These are phyloP conservation scores for Ariopsis seemanni DNA, from an alignment of 2,113 vertebrate genomes.

Conservation along the genomic window DNA sequence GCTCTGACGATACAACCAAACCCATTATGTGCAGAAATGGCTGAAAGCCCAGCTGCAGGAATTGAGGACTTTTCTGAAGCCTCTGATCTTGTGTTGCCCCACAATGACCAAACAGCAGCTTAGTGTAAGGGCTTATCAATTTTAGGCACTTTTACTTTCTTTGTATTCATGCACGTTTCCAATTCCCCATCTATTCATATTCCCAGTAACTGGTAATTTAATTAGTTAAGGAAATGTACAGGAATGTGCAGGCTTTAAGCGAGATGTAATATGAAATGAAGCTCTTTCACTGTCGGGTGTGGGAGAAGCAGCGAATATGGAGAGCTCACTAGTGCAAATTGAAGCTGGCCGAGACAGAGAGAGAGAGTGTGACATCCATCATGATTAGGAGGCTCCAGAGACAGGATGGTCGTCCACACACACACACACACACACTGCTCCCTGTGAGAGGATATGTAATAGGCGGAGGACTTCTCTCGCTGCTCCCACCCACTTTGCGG, in stretches of 20 bases:
- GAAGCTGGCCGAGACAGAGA: slow-evolving; percentile 51
- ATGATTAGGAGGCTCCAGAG: slow-evolving; percentile 53
- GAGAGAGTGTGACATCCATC: slow-evolving; percentile 51
- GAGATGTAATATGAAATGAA: slow-evolving; percentile 48
- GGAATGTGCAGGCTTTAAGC: slow-evolving; percentile 36
- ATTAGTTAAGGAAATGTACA: slow-evolving; percentile 38
- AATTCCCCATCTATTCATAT: not conserved
- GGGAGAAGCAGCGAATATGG: slow-evolving; percentile 7
- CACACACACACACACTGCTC: slow-evolving; percentile 30
- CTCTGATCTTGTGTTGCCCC: slow-evolving; percentile 10
- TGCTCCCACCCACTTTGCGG: slow-evolving; percentile 4
- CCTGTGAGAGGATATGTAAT: slow-evolving; percentile 32
- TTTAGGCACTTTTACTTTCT: not conserved
- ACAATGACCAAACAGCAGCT: slow-evolving; percentile 24
- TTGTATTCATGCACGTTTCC: not conserved
- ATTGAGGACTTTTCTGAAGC: not conserved
- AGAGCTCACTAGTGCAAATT: slow-evolving; percentile 11
- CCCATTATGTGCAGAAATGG: slow-evolving; percentile 32
- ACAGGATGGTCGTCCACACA: slow-evolving; percentile 31
- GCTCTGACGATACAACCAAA: slow-evolving; percentile 33
- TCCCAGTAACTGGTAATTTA: slow-evolving; percentile 25
- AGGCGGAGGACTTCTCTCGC: slow-evolving; percentile 25
- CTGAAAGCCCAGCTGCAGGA: slow-evolving; percentile 34
- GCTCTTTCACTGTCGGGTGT: slow-evolving; percentile 29
- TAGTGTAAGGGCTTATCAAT: not conserved